Percentiles rank a stretch among this genome's conserved stretches.
These are phyloP conservation scores for Congeria kusceri DNA, from an alignment of 2,888 invertebrate genomes.

Conservation along the genomic window DNA sequence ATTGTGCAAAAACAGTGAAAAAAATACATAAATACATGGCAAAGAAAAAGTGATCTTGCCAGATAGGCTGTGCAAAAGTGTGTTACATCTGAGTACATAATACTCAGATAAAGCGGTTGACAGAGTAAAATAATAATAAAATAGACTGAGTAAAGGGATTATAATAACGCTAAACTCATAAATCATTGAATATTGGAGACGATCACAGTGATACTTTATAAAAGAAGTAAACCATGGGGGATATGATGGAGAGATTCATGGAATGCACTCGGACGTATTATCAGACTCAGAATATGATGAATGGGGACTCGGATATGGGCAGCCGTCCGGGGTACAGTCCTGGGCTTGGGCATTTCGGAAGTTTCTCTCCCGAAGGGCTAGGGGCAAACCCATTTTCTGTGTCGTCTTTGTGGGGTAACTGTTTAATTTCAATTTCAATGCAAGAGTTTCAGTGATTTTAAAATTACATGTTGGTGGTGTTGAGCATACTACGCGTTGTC, in stretches of 20 bases:
- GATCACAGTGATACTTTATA: no score
- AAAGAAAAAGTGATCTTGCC: no score
- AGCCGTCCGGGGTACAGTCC: conserved; percentile 3
- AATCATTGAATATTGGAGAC: no score
- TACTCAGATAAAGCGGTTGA: no score
- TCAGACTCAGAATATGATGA: conserved; percentile 31
- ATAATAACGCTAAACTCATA: no score
- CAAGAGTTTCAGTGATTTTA: not conserved
- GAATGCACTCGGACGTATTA: conserved; percentile 56
- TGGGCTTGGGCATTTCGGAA: conserved; percentile 1
- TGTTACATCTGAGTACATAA: no score
- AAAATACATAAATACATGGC: no score
- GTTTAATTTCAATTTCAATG: not conserved
- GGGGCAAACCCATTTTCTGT: conserved; percentile 23
- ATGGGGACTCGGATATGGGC: not conserved
- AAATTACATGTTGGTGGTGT: not conserved
- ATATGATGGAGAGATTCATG: conserved; percentile 59
- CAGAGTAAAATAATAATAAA: no score
- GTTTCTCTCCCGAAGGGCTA: conserved; percentile 10
- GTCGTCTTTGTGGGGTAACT: conserved; percentile 53
- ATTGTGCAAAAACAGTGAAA: no score
- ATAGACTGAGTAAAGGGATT: no score
- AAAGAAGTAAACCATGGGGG: conserved; percentile 32
- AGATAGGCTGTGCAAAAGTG: no score
- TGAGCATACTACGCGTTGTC: no score